These are phyloP conservation scores for Taxidea taxus DNA, from an alignment of 2,113 vertebrate species.

Conservation along the genomic window DNA sequence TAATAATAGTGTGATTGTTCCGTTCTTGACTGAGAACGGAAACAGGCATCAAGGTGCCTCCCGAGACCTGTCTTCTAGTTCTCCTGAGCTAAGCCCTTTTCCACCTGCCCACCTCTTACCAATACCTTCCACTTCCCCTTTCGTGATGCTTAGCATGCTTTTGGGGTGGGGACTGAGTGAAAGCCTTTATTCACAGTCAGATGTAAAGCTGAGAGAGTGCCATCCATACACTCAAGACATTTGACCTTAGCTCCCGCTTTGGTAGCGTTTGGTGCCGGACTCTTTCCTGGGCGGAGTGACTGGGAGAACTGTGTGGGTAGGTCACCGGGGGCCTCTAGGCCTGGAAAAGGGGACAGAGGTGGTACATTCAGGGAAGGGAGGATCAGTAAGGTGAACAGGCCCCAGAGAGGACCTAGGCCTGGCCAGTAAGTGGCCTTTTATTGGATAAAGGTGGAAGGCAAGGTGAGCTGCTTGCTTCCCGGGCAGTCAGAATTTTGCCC, in stretches of 20 bases:
- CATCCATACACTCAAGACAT: not conserved
- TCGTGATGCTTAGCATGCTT: not conserved
- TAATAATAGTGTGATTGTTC: not conserved
- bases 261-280: not conserved
- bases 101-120: not conserved
- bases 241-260: not conserved
- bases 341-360: not conserved
- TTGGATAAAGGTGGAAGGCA: not conserved
- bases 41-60: not conserved
- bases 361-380: not conserved
- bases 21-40: not conserved
- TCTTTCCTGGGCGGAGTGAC: not conserved
- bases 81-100: not conserved
- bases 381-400: not conserved
- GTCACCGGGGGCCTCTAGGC: not conserved
- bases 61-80: not conserved
- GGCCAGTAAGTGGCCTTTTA: not conserved
- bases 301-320: not conserved
- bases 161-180: no score
- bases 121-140: not conserved
- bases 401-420: not conserved
- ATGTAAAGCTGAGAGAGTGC: not conserved
- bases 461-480: not conserved
- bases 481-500: not conserved
- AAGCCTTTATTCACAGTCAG: not conserved